phyloP scores from a whole-genome alignment of 2,797 vertebrate species.

The Enteromius unitaeniatus region DNA sequence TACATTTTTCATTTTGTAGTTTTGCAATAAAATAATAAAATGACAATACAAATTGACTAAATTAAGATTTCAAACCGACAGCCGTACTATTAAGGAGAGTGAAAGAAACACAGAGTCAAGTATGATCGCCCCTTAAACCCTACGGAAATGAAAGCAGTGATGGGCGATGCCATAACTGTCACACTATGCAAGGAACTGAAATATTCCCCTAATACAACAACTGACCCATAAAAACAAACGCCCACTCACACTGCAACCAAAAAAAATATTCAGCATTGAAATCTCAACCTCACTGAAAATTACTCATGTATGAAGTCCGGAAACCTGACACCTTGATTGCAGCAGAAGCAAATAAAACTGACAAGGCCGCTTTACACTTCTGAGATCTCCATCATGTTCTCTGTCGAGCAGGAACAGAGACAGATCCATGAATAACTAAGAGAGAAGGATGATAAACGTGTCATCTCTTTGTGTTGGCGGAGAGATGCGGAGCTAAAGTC shows the following conservation, averaged over 20 bases:
- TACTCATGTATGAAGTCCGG: constrained; percentile 8
- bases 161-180: not conserved
- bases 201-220: not conserved
- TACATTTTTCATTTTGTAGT: not conserved
- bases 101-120: not conserved
- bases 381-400: constrained; percentile 26
- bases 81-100: not conserved
- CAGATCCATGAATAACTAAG: constrained; percentile 23
- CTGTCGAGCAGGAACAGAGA: constrained; percentile 17
- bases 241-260: not conserved
- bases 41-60: not conserved
- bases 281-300: constrained; percentile 13
- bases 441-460: constrained; percentile 30
- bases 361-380: constrained; percentile 17
- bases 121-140: not conserved
- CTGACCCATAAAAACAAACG: constrained; percentile 6
- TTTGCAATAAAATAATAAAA: not conserved
- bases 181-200: not conserved
- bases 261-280: constrained; percentile 14
- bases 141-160: not conserved
- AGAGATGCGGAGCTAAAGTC: constrained; percentile 24
- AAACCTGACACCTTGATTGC: constrained; percentile 29
- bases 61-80: not conserved
- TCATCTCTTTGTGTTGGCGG: constrained; percentile 22
- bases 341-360: constrained; percentile 35